Evolutionary conservation across 2,797 vertebrate species (phyloP).

Genomic region (Ctenopoma kingsleyae): DNA sequence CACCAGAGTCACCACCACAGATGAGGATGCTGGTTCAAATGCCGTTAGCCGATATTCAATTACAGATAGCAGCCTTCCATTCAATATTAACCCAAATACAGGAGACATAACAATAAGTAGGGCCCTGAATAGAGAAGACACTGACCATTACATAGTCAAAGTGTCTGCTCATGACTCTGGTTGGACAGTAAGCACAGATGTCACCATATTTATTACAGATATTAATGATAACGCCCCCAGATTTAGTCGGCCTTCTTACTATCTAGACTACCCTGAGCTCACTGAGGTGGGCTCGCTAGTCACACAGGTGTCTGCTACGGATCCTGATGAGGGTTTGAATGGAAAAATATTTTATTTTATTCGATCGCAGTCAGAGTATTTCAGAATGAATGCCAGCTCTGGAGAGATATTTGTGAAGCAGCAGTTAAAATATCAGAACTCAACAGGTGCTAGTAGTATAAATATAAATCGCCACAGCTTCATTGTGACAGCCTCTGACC

Average conservation of each 20-base stretch:
- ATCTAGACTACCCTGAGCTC: conserved; percentile 94
- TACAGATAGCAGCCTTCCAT: conserved; percentile 91
- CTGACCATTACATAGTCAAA: conserved; percentile 91
- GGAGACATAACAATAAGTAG: conserved; percentile 95
- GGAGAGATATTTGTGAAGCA: conserved; percentile 97
- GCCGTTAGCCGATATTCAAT: conserved; percentile 94
- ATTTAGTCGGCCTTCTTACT: conserved; percentile 95
- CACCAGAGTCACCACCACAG: conserved; percentile 94
- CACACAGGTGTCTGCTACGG: conserved; percentile 90
- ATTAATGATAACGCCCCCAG: conserved; percentile 95
- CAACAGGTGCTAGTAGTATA: conserved; percentile 86
- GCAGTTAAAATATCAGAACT: conserved; percentile 91
- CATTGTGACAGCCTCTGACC: conserved; percentile 94
- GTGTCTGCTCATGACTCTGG: conserved; percentile 96
- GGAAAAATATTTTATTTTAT: conserved; percentile 98
- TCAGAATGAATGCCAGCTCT: conserved; percentile 93
- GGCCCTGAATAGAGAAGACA: conserved; percentile 94
- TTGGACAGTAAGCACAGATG: conserved; percentile 98
- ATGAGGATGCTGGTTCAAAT: conserved; percentile 93
- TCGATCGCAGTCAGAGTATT: conserved; percentile 95
- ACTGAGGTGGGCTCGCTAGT: conserved; percentile 90
- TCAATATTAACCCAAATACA: conserved; percentile 91
- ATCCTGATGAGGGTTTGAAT: conserved; percentile 93
- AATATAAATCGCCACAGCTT: conserved; percentile 98
- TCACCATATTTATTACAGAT: conserved; percentile 94